Evolutionary conservation across 2,113 vertebrate genomes (phyloP), one percentile per base, ranked within the genome.

Genomic region (Bufo gargarizans): DNA sequence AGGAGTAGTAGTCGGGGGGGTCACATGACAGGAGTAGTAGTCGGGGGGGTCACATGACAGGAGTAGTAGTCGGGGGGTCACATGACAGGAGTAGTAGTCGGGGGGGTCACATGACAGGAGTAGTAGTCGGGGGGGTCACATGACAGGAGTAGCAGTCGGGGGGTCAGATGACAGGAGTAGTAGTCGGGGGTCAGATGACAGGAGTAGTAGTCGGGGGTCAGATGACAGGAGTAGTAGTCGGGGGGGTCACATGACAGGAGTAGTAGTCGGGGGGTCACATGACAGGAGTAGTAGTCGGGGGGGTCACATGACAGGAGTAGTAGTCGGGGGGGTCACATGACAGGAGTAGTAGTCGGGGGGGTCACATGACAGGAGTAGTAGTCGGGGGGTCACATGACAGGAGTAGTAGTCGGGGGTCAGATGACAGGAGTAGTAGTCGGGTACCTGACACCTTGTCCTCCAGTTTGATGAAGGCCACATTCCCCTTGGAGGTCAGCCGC

Each of bases 371-470:
- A 20, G 16, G 61, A 63, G 61, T 16, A 4, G 16, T 20, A 6
- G 61, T 7, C 2, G 50, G 77, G 77, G 7, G 77, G 12, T 20
- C 6, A 65, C 17, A 5, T 20, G 17, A 20, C 61, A 20, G 16
- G 61, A 20, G 3, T 19, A 63, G 3, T 10, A 33, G 33, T 77
- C 50, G 33, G 33, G 47, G 76, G 77, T 14, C 50, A 19, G 4
- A n/a, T 55, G 17, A 19, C 19, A n/a, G 45, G 16, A 19, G 76
- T 16, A 19, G 47, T 3, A n/a, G 6, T 16, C 12, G 17, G 6
- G 11, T 89, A 96, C 98, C 98, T 92, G 98, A 99, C 90, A 98
- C 94, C 92, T 97, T 99, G 94, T 99, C 98, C 91, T 99, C 98
- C 80, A 99, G 92, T 89, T 99, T 99, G 86, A 99, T 96, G 33